Conservation (phyloP, 2,113 vertebrate species). For the Osmerus mordax region DNA sequence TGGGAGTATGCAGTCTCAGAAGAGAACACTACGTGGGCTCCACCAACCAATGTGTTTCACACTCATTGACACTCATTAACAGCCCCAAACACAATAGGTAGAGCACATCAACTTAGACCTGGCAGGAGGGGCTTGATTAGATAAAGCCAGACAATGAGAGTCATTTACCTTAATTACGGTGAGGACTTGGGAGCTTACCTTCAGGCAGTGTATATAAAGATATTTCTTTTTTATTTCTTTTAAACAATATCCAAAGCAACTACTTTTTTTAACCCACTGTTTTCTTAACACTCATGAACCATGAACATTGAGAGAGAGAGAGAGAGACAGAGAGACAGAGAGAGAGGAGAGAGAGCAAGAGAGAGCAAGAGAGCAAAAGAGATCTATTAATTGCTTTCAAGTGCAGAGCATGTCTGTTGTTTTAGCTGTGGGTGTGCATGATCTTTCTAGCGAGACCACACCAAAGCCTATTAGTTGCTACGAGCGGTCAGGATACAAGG, state of each 20-base stretch:
- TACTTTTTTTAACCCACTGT: background rate
- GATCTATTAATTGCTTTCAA: slow-evolving; percentile 32
- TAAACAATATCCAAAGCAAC: background rate
- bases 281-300: background rate
- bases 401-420: slow-evolving; percentile 21
- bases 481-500: slow-evolving; percentile 14
- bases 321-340: too few relatives aligned
- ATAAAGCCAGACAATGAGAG: slow-evolving; percentile 3
- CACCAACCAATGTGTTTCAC: background rate
- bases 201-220: background rate
- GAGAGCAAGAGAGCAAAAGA: background rate
- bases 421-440: slow-evolving; percentile 4
- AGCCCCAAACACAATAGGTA: background rate
- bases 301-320: too few relatives aligned
- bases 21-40: slow-evolving; percentile 11
- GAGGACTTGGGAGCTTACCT: slow-evolving; percentile 23
- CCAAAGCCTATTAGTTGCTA: slow-evolving; percentile 17
- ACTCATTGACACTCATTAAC: slow-evolving; percentile 26
- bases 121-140: slow-evolving; percentile 2
- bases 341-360: background rate
- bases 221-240: background rate
- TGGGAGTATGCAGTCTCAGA: slow-evolving; percentile 8
- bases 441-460: slow-evolving; percentile 27
- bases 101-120: background rate
- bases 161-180: slow-evolving; percentile 31